Evolutionary conservation across 2,113 vertebrate genomes (phyloP), one percentile per base, ranked within the genome.

Genomic region (Felis chaus): DNA sequence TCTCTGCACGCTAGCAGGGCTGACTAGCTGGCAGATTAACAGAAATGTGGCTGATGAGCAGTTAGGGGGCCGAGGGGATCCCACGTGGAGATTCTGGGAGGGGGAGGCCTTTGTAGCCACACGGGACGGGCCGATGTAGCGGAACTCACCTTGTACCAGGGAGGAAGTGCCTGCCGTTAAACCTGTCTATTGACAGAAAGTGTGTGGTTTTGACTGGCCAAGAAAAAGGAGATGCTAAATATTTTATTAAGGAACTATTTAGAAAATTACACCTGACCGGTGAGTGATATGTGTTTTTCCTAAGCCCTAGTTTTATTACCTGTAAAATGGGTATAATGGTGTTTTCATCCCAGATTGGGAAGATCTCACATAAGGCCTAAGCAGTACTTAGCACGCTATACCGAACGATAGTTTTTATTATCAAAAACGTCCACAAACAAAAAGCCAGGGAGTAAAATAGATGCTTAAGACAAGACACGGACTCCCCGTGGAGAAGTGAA

Each of bases 101-200:
- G 4, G 9, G 23, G 55, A 15, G n/a, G 1, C 21, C 33, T 33
- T 13, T 50, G 15, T 27, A 29, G 2, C 31, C 23, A 4, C 1
- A 9, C 25, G 15, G 39, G 2, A 9, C 2, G 21, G 27, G 12
- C 12, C 31, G 7, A 8, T 19, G 1, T 1, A 19, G 19, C 8
- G 3, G 61, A 31, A 53, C 55, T 65, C 45, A 50, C 5, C 1
- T 65, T 4, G 9, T 21, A 27, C 78, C 66, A 1, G 3, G 41
- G 63, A 29, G 31, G 68, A 36, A 27, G 39, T 1, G 25, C 9
- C 39, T 48, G 41, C 36, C 36, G 7, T 45, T 45, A 45, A 45
- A 9, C 45, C 45, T 45, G 45, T 45, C 45, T 45, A 45, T 45
- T 45, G 45, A 45, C 36, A 39, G 21, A 41, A 85, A 57, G 74